Evolutionary conservation across 1,140 invertebrate species (phyloP).

Genomic region (Copidosoma floridanum): DNA sequence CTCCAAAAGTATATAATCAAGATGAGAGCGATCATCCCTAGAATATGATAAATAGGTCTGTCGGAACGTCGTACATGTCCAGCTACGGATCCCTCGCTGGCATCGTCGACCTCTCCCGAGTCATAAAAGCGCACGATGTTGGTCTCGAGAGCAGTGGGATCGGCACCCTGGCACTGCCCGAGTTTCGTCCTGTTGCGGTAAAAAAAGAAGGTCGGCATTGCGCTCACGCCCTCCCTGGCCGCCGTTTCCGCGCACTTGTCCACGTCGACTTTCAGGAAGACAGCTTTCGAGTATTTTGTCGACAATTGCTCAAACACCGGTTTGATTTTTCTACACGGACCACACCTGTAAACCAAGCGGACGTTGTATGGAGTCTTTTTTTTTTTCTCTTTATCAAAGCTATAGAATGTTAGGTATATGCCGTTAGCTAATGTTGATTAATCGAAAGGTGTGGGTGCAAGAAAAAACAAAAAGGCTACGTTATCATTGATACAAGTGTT

Average conservation of each 20-base stretch:
- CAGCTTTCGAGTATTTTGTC: slow-evolving; percentile 79
- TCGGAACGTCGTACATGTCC: slow-evolving; percentile 69
- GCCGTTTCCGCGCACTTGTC: slow-evolving; percentile 86
- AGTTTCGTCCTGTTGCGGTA: slow-evolving; percentile 81
- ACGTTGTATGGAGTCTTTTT: too few relatives aligned
- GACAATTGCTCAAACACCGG: slow-evolving; percentile 87
- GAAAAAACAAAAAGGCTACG: too few relatives aligned
- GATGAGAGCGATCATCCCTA: slow-evolving; percentile 46
- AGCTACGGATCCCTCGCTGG: slow-evolving; percentile 65
- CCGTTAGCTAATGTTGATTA: too few relatives aligned
- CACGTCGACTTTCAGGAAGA: slow-evolving; percentile 95
- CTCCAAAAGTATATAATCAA: slow-evolving; percentile 46
- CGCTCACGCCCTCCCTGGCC: slow-evolving; percentile 78
- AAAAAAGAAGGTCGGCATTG: slow-evolving; percentile 98
- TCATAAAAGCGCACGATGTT: slow-evolving; percentile 90
- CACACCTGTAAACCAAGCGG: slow-evolving; percentile 73
- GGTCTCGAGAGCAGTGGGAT: slow-evolving; percentile 75
- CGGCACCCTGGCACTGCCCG: slow-evolving; percentile 80
- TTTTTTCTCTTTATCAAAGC: too few relatives aligned
- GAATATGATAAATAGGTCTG: slow-evolving; percentile 45
- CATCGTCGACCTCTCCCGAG: slow-evolving; percentile 62
- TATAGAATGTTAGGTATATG: too few relatives aligned
- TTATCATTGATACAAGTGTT: too few relatives aligned
- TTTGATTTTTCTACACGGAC: slow-evolving; percentile 90
- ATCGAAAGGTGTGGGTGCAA: too few relatives aligned